These are phyloP conservation scores for Oligia strigilis DNA, from an alignment of 2,888 invertebrate species.

Conservation along the genomic window DNA sequence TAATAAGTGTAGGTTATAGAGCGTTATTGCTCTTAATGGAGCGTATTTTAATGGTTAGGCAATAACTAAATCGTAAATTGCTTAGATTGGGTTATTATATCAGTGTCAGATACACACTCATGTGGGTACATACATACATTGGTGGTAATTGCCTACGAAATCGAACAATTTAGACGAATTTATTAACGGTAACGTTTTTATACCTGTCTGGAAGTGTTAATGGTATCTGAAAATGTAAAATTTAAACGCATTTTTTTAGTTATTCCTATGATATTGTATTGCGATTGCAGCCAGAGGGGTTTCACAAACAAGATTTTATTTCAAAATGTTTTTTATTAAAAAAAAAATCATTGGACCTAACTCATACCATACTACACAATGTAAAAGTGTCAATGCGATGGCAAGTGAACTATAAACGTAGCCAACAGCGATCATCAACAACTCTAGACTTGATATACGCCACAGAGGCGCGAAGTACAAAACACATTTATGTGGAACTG, in stretches of 20 bases:
- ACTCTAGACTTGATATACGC: conserved; percentile 32
- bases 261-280: neutral
- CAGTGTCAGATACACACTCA: conserved; percentile 30
- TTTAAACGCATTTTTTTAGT: neutral
- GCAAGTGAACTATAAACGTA: conserved; percentile 26
- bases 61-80: conserved; percentile 49
- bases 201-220: neutral
- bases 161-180: neutral
- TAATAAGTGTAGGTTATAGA: conserved; percentile 47
- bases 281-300: neutral
- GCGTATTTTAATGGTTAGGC: conserved; percentile 43
- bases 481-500: conserved; percentile 33
- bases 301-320: neutral
- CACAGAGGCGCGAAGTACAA: conserved; percentile 30
- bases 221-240: neutral
- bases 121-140: conserved; percentile 9
- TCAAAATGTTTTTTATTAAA: neutral
- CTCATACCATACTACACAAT: neutral
- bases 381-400: conserved; percentile 8
- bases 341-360: neutral
- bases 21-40: conserved; percentile 44
- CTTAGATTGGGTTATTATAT: conserved; percentile 52
- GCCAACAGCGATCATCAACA: conserved; percentile 29
- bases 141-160: conserved; percentile 6
- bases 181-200: neutral